These are phyloP conservation scores for Acromyrmex echinatior DNA, from an alignment of 1,140 invertebrate genomes.

Conservation along the genomic window DNA sequence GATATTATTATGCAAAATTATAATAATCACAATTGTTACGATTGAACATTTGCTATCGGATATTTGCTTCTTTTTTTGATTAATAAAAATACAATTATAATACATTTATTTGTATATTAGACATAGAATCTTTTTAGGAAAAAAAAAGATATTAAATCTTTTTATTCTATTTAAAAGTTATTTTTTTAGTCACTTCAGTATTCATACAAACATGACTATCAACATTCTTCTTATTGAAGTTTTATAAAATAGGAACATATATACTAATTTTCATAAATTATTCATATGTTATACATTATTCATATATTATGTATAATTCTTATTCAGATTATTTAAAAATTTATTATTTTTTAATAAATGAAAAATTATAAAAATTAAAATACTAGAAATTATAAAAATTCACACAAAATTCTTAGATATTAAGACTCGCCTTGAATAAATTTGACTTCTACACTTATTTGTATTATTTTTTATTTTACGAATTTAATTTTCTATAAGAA, in stretches of 20 bases:
- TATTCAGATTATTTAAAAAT: background rate
- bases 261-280: background rate
- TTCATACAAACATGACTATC: background rate
- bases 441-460: no score
- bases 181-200: background rate
- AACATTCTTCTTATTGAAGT: background rate
- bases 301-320: background rate
- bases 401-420: no score
- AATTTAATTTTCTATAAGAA: background rate
- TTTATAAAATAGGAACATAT: background rate
- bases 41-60: background rate
- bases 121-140: background rate
- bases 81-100: background rate
- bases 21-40: background rate
- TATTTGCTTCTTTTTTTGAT: background rate
- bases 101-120: background rate
- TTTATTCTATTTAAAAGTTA: background rate
- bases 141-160: background rate
- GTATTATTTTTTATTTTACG: background rate
- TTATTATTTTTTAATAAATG: background rate
- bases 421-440: no score
- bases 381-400: no score
- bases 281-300: background rate
- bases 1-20: conserved; percentile 15
- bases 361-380: no score